Conservation (phyloP, 2,113 vertebrate species). For the Bubo bubo region DNA sequence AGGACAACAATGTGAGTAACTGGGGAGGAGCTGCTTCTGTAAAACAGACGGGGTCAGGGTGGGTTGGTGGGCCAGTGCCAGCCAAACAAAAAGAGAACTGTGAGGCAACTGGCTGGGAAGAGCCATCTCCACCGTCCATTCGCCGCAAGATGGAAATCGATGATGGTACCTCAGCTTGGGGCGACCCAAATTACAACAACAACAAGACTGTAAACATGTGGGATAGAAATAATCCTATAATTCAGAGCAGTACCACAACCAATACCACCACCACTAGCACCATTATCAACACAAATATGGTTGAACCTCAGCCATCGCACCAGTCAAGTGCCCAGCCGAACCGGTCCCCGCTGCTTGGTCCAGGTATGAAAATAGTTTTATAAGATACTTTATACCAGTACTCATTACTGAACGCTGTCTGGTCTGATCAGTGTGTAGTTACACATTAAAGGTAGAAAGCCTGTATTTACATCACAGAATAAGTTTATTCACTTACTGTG, state of each 20-base stretch:
- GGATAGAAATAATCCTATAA: slow-evolving; percentile 93
- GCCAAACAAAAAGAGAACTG: slow-evolving; percentile 84
- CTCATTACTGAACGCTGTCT: neutral
- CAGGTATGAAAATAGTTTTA: slow-evolving; percentile 76
- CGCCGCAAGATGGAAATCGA: slow-evolving; percentile 99
- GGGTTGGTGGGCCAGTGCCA: slow-evolving; percentile 83
- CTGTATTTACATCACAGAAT: neutral
- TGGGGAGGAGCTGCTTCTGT: slow-evolving; percentile 94
- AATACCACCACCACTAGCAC: slow-evolving; percentile 78
- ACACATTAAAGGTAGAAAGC: neutral
- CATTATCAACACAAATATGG: slow-evolving; percentile 79
- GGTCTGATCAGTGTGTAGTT: fast-evolving
- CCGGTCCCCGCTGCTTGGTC: slow-evolving; percentile 87
- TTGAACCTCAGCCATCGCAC: slow-evolving; percentile 82
- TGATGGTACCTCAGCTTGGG: slow-evolving; percentile 98
- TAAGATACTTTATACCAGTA: neutral
- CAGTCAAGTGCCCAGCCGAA: slow-evolving; percentile 84
- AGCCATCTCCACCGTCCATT: slow-evolving; percentile 94
- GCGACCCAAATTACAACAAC: slow-evolving; percentile 89
- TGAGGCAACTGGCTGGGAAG: slow-evolving; percentile 95
- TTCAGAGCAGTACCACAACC: slow-evolving; percentile 81
- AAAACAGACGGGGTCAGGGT: slow-evolving; percentile 87
- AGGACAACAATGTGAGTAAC: slow-evolving; percentile 85
- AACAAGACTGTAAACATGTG: slow-evolving; percentile 96
- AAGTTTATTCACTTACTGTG: neutral